Evolutionary conservation across 53 echinoderm and acorn worm species (phyloP), one percentile per base, ranked within the genome.

Genomic region (Echinarachnius parma): DNA sequence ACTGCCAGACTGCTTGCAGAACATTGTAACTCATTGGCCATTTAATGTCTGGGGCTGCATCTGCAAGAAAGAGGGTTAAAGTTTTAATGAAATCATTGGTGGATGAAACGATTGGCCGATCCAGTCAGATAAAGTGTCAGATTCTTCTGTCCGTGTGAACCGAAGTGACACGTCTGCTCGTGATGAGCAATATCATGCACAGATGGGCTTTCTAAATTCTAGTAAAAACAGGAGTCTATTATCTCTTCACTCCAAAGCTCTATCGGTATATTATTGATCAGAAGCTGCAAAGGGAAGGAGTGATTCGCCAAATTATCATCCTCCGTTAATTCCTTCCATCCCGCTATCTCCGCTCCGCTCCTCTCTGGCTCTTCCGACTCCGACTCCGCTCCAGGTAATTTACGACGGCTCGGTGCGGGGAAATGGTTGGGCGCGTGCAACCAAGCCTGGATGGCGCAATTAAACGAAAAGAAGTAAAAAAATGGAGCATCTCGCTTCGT

Each of bases 191-290:
- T 53, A 32, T 14, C 31, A 53, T 69, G 70, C 70, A 69, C 70
- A 69, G 52, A 69, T 69, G 70, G 70, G 53, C 21, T 19, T 29
- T 69, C 0, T 19, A 34, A 22, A 45, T 2, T 18, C 53, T n/a
- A n/a, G n/a, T n/a, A n/a, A n/a, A n/a, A n/a, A 53, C 22, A 19
- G 52, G 53, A 69, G 70, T 53, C 70, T 69, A 50, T 53, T 69
- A 69, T 69, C 70, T 34, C 9, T 34, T 25, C 70, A 53, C 52
- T 33, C n/a, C n/a, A n/a, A 69, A 69, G 70, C 70, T 53, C 34
- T 69, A 69, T 69, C 53, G 26, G 53, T 69, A 53, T 34, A 69
- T 69, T 69, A 69, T 69, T 69, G 70, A 69, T 69, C 70, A 69
- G 23, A 69, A 35, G 21, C 35, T 33, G 70, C 19, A 32, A 50